Conservation (phyloP, 2,113 vertebrate species). For the Chaetodon trifascialis region DNA sequence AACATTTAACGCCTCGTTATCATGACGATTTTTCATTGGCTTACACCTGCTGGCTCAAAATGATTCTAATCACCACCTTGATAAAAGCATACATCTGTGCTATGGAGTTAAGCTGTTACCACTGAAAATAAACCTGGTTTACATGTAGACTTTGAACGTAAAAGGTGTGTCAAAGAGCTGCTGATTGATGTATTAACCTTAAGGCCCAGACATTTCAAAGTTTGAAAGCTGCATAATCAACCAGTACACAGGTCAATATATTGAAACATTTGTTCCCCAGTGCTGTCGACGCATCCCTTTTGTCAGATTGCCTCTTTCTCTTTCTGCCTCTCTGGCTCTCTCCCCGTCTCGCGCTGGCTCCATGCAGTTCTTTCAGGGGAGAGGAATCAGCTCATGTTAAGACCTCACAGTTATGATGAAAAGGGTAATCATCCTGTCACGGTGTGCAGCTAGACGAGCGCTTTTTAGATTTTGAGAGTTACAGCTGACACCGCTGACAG, state of each 20-base stretch:
- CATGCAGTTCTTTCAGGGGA: slow-evolving; percentile 44
- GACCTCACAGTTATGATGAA: slow-evolving; percentile 76
- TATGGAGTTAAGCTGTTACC: too few relatives aligned
- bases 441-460: slow-evolving; percentile 53
- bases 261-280: slow-evolving; percentile 11
- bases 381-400: slow-evolving; percentile 75
- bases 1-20: slow-evolving; percentile 23
- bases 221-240: not conserved
- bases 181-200: not conserved
- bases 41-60: slow-evolving; percentile 10
- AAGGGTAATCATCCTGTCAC: slow-evolving; percentile 80
- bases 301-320: slow-evolving; percentile 11
- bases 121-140: not conserved
- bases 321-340: not conserved
- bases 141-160: not conserved
- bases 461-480: slow-evolving; percentile 69
- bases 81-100: not conserved
- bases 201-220: not conserved
- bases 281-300: slow-evolving; percentile 12
- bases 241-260: not conserved
- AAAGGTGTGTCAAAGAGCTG: not conserved
- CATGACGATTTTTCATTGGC: slow-evolving; percentile 9
- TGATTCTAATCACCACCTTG: slow-evolving; percentile 8
- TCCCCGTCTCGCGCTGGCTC: not conserved
- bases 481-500: slow-evolving; percentile 66